These are phyloP conservation scores for Halcyon chelicuti DNA, from an alignment of 2,797 vertebrate species.

Conservation along the genomic window DNA sequence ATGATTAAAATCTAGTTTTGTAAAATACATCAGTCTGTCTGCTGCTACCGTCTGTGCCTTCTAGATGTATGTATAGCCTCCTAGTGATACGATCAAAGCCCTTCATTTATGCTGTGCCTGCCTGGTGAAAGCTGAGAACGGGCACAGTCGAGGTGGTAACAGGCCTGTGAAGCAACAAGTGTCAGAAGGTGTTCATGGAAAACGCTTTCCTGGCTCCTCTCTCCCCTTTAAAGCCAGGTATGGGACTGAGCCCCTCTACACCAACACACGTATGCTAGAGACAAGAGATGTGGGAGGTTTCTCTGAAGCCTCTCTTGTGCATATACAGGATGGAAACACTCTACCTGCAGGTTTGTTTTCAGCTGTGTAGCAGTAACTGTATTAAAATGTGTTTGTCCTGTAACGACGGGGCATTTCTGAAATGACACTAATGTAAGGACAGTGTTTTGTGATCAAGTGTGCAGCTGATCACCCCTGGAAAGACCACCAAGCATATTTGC, in stretches of 20 bases:
- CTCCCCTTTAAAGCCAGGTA: neutral
- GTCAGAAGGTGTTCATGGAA: neutral
- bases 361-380: neutral
- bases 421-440: neutral
- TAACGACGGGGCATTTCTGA: neutral
- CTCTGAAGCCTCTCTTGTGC: neutral
- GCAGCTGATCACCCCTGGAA: neutral
- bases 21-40: neutral
- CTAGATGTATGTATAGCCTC: neutral
- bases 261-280: neutral
- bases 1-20: neutral
- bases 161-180: neutral
- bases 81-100: neutral
- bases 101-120: neutral
- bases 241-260: neutral
- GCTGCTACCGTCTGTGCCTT: rapidly evolving
- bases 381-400: neutral
- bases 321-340: neutral
- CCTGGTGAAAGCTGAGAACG: neutral
- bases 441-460: neutral
- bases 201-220: neutral
- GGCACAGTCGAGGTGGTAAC: neutral
- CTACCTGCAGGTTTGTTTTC: neutral
- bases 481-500: neutral
- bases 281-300: neutral